Conservation (phyloP, 2,113 vertebrate species). For the Desmodus rotundus region DNA sequence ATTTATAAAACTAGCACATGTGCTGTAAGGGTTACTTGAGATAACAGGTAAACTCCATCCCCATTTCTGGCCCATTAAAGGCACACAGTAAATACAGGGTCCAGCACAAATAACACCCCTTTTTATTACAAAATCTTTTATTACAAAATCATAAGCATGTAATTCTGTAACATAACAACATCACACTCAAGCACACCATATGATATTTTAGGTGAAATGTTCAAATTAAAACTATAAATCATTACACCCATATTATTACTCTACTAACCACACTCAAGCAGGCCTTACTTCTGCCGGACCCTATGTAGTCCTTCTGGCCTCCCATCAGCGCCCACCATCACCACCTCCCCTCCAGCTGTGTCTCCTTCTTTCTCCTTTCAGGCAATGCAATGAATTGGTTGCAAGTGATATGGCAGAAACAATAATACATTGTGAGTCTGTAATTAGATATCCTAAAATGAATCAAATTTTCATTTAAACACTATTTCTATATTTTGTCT, state of each 20-base stretch:
- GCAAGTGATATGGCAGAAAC: not conserved
- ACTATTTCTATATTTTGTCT: not conserved
- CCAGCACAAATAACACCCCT: too few relatives aligned
- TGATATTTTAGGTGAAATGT: too few relatives aligned
- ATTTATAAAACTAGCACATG: not conserved
- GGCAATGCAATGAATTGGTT: not conserved
- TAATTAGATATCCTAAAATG: not conserved
- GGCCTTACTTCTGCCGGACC: too few relatives aligned
- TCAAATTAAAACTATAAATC: too few relatives aligned
- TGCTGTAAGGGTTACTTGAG: not conserved
- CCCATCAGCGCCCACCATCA: too few relatives aligned
- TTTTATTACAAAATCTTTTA: too few relatives aligned
- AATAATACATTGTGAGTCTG: not conserved
- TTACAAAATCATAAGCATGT: too few relatives aligned
- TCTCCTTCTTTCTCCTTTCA: not conserved
- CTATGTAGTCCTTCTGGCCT: not conserved
- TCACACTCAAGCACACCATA: too few relatives aligned
- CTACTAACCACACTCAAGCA: too few relatives aligned
- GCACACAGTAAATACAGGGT: not conserved
- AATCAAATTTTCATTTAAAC: not conserved
- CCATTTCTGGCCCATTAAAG: not conserved
- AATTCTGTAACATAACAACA: too few relatives aligned
- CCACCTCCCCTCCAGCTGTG: fast-evolving
- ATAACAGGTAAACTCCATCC: not conserved
- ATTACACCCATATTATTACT: too few relatives aligned